Base-by-base conservation (phyloP, 2,797 vertebrate species). In the Microtus obscurus region DNA sequence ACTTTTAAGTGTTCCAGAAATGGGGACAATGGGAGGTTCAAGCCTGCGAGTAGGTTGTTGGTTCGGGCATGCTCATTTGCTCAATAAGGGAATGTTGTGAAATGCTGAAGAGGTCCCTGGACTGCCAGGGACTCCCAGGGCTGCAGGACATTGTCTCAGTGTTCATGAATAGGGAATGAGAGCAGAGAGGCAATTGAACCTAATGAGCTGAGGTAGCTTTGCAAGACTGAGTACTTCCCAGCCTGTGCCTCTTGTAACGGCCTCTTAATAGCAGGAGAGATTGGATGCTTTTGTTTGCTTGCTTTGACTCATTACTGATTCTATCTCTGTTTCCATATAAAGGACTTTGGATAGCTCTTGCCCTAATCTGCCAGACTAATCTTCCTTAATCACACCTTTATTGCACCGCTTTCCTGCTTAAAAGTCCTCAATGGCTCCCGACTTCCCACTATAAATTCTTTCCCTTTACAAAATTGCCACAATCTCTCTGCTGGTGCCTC, bases 181-280 rank as follows among this genome's bases (percentile, higher is more conserved):
- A 97, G 93, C 93, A 87, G 81, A 93, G 96, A 95, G 73, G 93
- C 77, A 89, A 97, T 97, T 98, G 97, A 96, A 94, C 89, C 96
- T 96, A 97, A 97, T 97, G 96, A 97, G 61, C 96, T 85, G 82
- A 96, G 89, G 71, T 97, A 29, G 86, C 91, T 69, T 92, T 87
- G 25, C n/a, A 77, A 95, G 91, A 74, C 67, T 87, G 61, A 92
- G 34, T 71, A 45, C 63, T 65, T 91, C 82, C 51, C 67, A 96
- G 90, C 10, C 78, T 79, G 6, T 37, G 10, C 1, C 14, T 96
- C 82, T 78, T 65, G 89, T 94, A 92, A 95, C 69, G 56, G 88
- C 89, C 82, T 89, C 16, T 48, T 87, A 69, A 96, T 96, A 92
- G 88, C 73, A 69, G 59, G 95, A 69, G 83, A 77, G 56, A 92